Evolutionary conservation across 2,113 vertebrate genomes (phyloP).

Genomic region (Rhabdornis inornatus): DNA sequence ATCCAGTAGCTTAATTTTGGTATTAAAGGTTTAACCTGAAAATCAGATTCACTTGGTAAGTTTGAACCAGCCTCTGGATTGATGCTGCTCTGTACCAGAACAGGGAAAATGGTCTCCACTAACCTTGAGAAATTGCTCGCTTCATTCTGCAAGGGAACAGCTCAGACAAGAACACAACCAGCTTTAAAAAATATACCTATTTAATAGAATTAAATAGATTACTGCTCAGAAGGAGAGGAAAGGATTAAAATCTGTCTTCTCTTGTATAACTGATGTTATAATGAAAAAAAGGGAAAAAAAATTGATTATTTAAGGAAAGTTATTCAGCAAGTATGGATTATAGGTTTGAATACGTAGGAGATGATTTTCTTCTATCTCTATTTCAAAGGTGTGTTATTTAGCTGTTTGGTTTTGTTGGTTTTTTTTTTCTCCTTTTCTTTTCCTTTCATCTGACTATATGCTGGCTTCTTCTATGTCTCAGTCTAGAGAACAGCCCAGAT

Average conservation of each 20-base stretch:
- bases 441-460: neutral
- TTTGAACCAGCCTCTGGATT: neutral
- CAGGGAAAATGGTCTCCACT: neutral
- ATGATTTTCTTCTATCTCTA: neutral
- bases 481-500: neutral
- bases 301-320: neutral
- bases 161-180: neutral
- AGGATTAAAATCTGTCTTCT: neutral
- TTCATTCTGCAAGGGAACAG: neutral
- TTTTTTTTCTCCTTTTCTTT: neutral
- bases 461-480: neutral
- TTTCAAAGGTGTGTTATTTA: neutral
- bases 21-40: neutral
- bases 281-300: accelerated
- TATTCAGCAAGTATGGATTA: neutral
- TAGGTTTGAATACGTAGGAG: neutral
- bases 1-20: neutral
- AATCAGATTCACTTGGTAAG: neutral
- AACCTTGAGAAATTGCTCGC: neutral
- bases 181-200: neutral
- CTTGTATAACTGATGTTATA: neutral
- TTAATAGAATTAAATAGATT: neutral
- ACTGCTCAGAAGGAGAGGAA: neutral
- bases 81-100: neutral
- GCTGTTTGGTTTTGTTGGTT: accelerated